These are phyloP conservation scores for Sialia sialis DNA, from an alignment of 2,113 vertebrate species.

Conservation along the genomic window DNA sequence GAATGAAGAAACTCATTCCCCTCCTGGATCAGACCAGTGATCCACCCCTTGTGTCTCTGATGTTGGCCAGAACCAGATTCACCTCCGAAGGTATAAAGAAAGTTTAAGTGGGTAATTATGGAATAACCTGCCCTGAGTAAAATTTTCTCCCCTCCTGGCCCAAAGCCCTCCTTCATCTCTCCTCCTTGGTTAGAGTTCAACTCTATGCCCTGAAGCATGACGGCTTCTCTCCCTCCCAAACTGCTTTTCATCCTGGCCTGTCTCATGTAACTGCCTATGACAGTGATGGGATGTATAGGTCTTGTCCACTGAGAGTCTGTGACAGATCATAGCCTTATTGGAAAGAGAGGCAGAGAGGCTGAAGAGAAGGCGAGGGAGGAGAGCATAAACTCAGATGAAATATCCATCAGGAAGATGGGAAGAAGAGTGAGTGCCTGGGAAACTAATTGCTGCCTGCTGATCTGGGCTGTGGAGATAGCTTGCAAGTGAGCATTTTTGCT, in stretches of 20 bases:
- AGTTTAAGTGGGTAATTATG: slow-evolving; percentile 51
- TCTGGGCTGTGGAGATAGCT: slow-evolving; percentile 30
- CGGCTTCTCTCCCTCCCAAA: slow-evolving; percentile 38
- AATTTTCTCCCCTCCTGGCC: slow-evolving; percentile 20
- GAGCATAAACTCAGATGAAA: slow-evolving; percentile 46
- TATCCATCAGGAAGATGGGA: slow-evolving; percentile 53
- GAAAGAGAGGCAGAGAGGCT: slow-evolving; percentile 23
- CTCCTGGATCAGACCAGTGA: slow-evolving; percentile 24
- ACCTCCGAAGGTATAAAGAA: slow-evolving; percentile 29
- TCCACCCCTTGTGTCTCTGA: slow-evolving; percentile 34
- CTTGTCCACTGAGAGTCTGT: slow-evolving; percentile 43
- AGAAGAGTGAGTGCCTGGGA: slow-evolving; percentile 23
- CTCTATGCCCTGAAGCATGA: slow-evolving; percentile 38
- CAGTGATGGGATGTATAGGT: slow-evolving; percentile 56
- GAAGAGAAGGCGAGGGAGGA: not conserved
- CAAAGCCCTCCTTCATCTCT: slow-evolving; percentile 47
- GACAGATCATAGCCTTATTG: slow-evolving; percentile 39
- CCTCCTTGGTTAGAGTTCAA: slow-evolving; percentile 48
- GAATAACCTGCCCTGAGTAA: slow-evolving; percentile 27
- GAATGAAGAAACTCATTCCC: slow-evolving; percentile 24
- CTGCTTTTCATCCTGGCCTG: slow-evolving; percentile 22
- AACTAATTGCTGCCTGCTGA: slow-evolving; percentile 46
- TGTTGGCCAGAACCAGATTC: slow-evolving; percentile 31
- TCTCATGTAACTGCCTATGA: slow-evolving; percentile 43
- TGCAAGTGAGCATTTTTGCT: slow-evolving; percentile 15